Evolutionary conservation across 1,140 invertebrate species (phyloP).

Genomic region (Lysiphlebus fabarum): DNA sequence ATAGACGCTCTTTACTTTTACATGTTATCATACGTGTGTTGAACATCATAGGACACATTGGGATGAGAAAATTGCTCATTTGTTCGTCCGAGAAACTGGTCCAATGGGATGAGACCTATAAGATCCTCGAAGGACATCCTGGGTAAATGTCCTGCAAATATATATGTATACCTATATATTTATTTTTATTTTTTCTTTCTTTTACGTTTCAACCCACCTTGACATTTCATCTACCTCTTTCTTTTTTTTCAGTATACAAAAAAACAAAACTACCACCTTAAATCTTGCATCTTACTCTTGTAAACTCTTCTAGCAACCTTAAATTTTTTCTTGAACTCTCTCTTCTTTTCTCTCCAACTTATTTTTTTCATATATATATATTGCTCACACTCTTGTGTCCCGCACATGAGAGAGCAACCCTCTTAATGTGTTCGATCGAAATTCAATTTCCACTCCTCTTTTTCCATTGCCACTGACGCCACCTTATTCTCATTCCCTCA

Average conservation of each 20-base stretch:
- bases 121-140: conserved; percentile 7
- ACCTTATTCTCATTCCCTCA: conserved; percentile 4
- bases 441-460: conserved; percentile 50
- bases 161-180: conserved; percentile 3
- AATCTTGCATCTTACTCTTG: not conserved
- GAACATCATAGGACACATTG: conserved; percentile 46
- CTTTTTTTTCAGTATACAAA: not conserved
- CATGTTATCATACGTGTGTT: conserved; percentile 39
- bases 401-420: not conserved
- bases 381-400: conserved; percentile 19
- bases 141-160: conserved; percentile 16
- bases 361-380: conserved; percentile 20
- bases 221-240: conserved; percentile 12
- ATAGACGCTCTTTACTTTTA: conserved; percentile 18
- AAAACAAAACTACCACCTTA: no score
- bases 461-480: conserved; percentile 8
- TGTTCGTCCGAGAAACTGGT: conserved; percentile 29
- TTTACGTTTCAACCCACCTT: conserved; percentile 1
- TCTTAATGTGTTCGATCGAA: conserved; percentile 49
- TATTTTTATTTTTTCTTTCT: conserved; percentile 10
- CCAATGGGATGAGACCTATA: conserved; percentile 22
- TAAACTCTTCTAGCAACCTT: no score
- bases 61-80: conserved; percentile 34
- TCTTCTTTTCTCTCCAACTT: no score
- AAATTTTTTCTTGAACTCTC: not conserved